Conservation (phyloP, 2,113 vertebrate genomes). For the Hippotragus niger region DNA sequence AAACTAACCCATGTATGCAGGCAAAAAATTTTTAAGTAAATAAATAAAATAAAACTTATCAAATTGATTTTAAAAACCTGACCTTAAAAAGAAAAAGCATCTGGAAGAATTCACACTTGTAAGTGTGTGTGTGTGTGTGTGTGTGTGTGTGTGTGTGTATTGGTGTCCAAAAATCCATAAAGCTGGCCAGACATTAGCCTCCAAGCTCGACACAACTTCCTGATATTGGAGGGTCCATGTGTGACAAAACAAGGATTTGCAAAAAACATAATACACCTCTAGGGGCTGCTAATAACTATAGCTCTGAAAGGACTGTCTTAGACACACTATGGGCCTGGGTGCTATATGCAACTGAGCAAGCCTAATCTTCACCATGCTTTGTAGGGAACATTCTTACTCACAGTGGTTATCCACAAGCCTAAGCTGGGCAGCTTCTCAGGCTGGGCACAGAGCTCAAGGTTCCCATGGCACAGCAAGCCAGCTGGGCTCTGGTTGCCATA, state of each 20-base stretch:
- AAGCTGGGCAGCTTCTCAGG: background rate
- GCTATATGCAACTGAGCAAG: background rate
- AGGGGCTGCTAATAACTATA: background rate
- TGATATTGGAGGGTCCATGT: background rate
- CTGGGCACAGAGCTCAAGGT: background rate
- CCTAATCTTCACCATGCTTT: background rate
- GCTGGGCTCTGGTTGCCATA: background rate
- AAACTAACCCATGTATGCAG: background rate
- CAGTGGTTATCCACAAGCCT: background rate
- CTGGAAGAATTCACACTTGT: background rate
- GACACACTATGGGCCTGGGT: background rate
- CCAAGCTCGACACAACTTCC: background rate
- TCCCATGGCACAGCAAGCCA: background rate
- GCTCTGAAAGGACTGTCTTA: background rate
- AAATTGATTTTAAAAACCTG: background rate
- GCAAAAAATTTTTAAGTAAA: background rate
- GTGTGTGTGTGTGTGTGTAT: background rate
- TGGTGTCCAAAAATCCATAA: background rate
- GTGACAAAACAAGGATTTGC: background rate
- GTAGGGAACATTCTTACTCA: no score
- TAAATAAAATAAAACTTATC: background rate
- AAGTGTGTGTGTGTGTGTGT: background rate
- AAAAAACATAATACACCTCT: background rate
- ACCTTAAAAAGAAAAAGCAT: background rate
- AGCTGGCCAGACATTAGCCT: background rate